A percentile compares a stretch with the other conserved stretches of the same genome.
phyloP scores from a whole-genome alignment of 2,113 vertebrate species.

The Urocynchramus pylzowi region DNA sequence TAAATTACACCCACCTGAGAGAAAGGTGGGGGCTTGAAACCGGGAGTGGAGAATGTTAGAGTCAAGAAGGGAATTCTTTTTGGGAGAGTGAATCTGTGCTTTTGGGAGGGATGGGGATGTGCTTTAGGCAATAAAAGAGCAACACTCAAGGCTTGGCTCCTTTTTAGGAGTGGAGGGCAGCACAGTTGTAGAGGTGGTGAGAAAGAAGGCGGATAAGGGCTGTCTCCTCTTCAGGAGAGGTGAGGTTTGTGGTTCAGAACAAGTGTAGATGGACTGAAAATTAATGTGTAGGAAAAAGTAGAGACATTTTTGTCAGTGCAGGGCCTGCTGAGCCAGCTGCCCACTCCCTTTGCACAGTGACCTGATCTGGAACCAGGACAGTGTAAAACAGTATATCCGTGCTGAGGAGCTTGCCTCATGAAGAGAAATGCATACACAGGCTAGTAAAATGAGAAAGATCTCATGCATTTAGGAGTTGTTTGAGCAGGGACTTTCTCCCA shows the following conservation, averaged over 20 bases:
- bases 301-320: not conserved
- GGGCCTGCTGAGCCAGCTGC: not conserved
- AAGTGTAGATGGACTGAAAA: not conserved
- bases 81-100: not conserved
- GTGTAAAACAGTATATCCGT: not conserved
- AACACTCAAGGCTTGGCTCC: not conserved
- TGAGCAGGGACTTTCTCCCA: not conserved
- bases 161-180: not conserved
- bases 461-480: not conserved
- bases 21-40: not conserved
- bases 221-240: not conserved
- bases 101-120: not conserved
- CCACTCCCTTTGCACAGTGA: not conserved
- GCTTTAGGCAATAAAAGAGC: not conserved
- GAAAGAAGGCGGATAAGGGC: not conserved
- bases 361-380: not conserved
- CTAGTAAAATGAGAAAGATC: not conserved
- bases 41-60: not conserved
- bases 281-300: not conserved
- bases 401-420: not conserved
- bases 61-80: not conserved
- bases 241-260: not conserved
- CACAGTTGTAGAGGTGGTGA: not conserved
- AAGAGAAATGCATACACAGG: not conserved
- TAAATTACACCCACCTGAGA: not conserved